A percentile compares a stretch with the other conserved stretches of the same genome.
Evolutionary conservation across 2,113 vertebrate genomes (phyloP).

Genomic region (Gambusia affinis): DNA sequence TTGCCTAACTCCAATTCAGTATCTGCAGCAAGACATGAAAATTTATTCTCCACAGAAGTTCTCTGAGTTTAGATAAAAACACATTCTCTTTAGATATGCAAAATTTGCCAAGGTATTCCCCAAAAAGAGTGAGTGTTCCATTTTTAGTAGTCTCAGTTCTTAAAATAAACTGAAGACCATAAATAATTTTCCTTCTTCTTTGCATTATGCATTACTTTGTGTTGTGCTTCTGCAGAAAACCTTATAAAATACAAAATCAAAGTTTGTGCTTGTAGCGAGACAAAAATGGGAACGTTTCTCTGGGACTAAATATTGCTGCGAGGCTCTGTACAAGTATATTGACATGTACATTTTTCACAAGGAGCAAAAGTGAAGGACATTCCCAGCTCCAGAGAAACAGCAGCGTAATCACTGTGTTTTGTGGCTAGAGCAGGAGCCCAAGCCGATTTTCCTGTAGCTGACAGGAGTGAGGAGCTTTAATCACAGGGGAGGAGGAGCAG

Average conservation of each 20-base stretch:
- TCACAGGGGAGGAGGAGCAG: conserved; percentile 25
- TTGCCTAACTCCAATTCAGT: too few relatives aligned
- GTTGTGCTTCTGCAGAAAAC: background rate
- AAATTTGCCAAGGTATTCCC: too few relatives aligned
- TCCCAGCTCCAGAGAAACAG: conserved; percentile 18
- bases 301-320: too few relatives aligned
- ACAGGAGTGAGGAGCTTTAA: conserved; percentile 43
- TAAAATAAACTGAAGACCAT: background rate
- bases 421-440: conserved; percentile 17
- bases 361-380: conserved; percentile 18
- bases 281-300: background rate
- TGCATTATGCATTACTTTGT: background rate
- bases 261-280: background rate
- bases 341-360: conserved; percentile 30
- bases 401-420: conserved; percentile 40
- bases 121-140: background rate
- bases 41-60: background rate
- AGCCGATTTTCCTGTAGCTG: conserved; percentile 32
- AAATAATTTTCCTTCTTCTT: background rate
- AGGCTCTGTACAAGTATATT: conserved; percentile 8
- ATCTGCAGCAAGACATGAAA: too few relatives aligned
- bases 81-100: too few relatives aligned
- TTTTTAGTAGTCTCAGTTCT: background rate
- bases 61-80: background rate
- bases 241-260: background rate